Percentiles rank a stretch among this genome's conserved stretches.
Evolutionary conservation across 2,797 vertebrate species (phyloP).

Genomic region (Tolypeutes matacus): DNA sequence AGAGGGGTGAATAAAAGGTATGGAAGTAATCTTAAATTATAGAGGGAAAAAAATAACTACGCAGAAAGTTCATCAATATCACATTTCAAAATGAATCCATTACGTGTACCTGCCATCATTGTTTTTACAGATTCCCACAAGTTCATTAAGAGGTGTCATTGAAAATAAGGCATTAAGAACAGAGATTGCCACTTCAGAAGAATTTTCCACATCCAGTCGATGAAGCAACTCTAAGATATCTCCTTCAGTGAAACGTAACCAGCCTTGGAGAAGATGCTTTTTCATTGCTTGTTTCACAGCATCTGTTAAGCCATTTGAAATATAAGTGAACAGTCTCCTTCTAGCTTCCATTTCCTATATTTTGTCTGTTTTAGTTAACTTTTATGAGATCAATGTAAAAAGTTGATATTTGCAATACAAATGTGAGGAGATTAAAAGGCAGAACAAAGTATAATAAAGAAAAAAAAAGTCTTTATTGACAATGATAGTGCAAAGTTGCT

Average conservation of each 20-base stretch:
- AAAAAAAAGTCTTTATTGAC: neutral
- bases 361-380: constrained; percentile 21
- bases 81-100: constrained; percentile 45
- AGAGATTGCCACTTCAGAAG: constrained; percentile 91
- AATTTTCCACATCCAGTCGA: constrained; percentile 96
- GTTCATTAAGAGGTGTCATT: constrained; percentile 86
- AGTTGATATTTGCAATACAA: constrained; percentile 38
- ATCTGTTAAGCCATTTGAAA: constrained; percentile 87
- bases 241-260: constrained; percentile 92
- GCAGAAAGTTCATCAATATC: neutral
- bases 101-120: constrained; percentile 91
- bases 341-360: neutral
- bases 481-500: neutral
- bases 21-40: neutral
- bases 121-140: constrained; percentile 88
- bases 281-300: constrained; percentile 92
- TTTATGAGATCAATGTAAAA: constrained; percentile 10
- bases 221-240: constrained; percentile 94
- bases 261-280: constrained; percentile 92
- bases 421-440: constrained; percentile 8
- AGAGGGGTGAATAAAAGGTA: neutral
- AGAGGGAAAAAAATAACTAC: neutral
- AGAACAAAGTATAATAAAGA: constrained; percentile 24
- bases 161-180: constrained; percentile 92
- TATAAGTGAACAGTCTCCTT: constrained; percentile 33